Conservation (phyloP, 2,113 vertebrate species). For the Arenaria interpres region DNA sequence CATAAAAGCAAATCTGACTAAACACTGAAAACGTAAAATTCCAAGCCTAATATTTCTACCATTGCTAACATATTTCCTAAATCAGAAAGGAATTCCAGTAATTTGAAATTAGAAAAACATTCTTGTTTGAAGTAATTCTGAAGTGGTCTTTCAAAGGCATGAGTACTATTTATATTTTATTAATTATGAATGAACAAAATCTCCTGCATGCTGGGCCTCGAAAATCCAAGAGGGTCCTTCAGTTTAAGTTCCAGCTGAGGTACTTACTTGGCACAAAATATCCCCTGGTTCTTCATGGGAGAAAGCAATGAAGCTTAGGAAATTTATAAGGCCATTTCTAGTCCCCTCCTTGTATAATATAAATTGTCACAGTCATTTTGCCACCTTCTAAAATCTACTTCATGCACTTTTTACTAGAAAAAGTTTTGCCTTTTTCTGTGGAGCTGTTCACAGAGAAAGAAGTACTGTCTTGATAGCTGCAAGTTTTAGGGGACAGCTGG, state of each 20-base stretch:
- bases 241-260: not conserved
- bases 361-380: not conserved
- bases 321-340: not conserved
- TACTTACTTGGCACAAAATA: not conserved
- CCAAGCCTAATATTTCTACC: not conserved
- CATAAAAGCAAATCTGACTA: not conserved
- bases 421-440: not conserved
- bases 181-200: not conserved
- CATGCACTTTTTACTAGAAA: not conserved
- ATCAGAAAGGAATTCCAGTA: not conserved
- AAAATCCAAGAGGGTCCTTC: not conserved
- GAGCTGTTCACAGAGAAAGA: not conserved
- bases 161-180: not conserved
- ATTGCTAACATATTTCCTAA: not conserved
- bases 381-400: not conserved
- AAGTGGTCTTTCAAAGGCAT: not conserved
- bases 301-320: not conserved
- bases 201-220: not conserved
- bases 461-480: not conserved
- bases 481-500: not conserved
- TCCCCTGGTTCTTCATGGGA: not conserved
- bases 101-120: not conserved
- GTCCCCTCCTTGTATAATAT: not conserved
- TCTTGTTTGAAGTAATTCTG: not conserved
- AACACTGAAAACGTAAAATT: not conserved